Evolutionary conservation across 2,888 invertebrate species (phyloP), one percentile per base, ranked within the genome.

Genomic region (Periphyllus acericola): DNA sequence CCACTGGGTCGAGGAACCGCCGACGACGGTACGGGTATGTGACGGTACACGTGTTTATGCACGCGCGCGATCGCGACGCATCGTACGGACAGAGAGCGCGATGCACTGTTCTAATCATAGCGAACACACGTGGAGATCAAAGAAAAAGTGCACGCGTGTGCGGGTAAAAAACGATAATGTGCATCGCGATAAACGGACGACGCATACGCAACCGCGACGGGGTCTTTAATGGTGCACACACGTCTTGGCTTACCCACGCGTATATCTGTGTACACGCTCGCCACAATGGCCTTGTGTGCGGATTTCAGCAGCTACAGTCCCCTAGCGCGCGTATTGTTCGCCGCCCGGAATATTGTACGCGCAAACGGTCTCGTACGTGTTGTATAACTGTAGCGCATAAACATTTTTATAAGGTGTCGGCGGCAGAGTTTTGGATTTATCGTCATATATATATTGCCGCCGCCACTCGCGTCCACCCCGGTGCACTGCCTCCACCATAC

Each of bases 401-500:
- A 46, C 9, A 46, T 46, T 9, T 74, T n/a, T 55, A n/a, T 25
- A 3, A 82, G 71, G 71, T 82, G 82, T 82, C 72, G 82, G 71
- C 72, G 72, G 82, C 71, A 72, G 82, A 72, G 82, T 72, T 72
- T 83, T 34, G 32, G 72, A 83, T 83, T 72, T 40, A 72, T 83
- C 68, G 72, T 83, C 82, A 72, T 55, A 72, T 83, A 72, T 83
- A 72, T 83, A 66, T n/a, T n/a, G 71, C 25, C 29, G 29, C 25
- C 55, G 3, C 55, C 36, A 4, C 71, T 9, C 81, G 68, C 40
- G 60, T 36, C n/a, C n/a, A 17, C n/a, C 4, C n/a, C 4, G n/a
- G 6, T 68, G 11, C 68, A 14, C 46, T 46, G 46, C 46, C 46
- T 46, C 46, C 46, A 14, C 46, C 5, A 1, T 46, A 46, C 46